Conservation (phyloP, 2,797 vertebrate genomes). For the Mus spretus region DNA sequence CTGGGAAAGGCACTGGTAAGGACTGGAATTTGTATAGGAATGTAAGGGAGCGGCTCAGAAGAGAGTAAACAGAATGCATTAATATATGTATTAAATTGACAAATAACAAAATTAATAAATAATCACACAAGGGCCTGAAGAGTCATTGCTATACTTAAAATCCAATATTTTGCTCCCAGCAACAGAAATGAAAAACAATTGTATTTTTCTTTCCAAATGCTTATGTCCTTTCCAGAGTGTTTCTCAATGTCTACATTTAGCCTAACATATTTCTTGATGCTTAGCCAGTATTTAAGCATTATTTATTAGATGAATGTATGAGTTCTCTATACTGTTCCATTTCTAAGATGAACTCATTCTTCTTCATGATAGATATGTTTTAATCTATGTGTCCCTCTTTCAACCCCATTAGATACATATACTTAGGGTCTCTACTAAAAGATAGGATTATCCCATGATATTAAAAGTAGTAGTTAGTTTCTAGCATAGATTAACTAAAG, state of each 20-base stretch:
- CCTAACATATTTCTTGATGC: not conserved
- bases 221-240: not conserved
- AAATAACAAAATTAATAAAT: conserved; percentile 28
- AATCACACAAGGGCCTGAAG: conserved; percentile 13
- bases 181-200: conserved; percentile 68
- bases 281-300: not conserved
- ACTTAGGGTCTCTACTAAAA: conserved; percentile 14
- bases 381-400: not conserved
- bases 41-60: not conserved
- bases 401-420: not conserved
- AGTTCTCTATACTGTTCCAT: not conserved
- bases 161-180: conserved; percentile 53
- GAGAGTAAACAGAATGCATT: not conserved
- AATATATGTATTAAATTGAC: not conserved
- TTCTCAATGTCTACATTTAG: not conserved
- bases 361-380: not conserved
- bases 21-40: not conserved
- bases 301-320: not conserved
- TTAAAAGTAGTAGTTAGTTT: not conserved
- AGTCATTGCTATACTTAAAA: conserved; percentile 59
- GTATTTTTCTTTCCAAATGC: not conserved
- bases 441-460: not conserved
- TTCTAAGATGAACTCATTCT: not conserved
- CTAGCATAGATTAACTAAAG: not conserved
- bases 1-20: not conserved